These are phyloP conservation scores for Gallinago paraguaiae DNA, from an alignment of 2,113 vertebrate genomes.

Conservation along the genomic window DNA sequence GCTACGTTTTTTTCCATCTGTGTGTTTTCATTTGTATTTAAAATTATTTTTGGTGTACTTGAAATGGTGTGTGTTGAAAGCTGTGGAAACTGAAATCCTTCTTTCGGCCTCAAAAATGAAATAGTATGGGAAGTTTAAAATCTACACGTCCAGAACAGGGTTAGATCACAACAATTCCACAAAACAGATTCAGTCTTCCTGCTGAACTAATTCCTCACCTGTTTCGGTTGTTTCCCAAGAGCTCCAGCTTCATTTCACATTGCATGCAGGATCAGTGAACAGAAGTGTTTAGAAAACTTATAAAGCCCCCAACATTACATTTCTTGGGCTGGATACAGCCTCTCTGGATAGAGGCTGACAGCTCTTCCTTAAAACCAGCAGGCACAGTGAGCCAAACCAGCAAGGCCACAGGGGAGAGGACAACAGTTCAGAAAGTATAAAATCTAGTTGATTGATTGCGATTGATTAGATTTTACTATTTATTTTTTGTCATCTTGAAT, in stretches of 20 bases:
- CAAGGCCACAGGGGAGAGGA: not conserved
- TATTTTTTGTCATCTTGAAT: not conserved
- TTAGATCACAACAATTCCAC: not conserved
- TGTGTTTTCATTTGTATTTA: not conserved
- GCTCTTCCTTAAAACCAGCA: not conserved
- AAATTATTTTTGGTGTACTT: not conserved
- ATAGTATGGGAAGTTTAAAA: not conserved
- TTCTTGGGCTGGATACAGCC: not conserved
- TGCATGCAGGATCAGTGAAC: not conserved
- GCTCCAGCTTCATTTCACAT: not conserved
- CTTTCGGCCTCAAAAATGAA: not conserved
- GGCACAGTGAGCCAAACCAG: not conserved
- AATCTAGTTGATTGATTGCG: not conserved
- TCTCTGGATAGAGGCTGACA: not conserved
- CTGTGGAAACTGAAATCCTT: not conserved
- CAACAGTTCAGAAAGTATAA: not conserved
- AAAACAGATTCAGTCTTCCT: not conserved
- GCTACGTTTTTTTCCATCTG: not conserved
- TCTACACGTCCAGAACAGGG: not conserved
- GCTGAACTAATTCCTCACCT: not conserved
- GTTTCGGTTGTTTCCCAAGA: not conserved
- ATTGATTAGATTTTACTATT: not conserved
- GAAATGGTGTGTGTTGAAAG: not conserved
- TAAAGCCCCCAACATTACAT: fast-evolving
- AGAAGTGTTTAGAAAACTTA: not conserved